Conservation (phyloP, 2,888 invertebrate species). For the Opisthograptis luteolata region DNA sequence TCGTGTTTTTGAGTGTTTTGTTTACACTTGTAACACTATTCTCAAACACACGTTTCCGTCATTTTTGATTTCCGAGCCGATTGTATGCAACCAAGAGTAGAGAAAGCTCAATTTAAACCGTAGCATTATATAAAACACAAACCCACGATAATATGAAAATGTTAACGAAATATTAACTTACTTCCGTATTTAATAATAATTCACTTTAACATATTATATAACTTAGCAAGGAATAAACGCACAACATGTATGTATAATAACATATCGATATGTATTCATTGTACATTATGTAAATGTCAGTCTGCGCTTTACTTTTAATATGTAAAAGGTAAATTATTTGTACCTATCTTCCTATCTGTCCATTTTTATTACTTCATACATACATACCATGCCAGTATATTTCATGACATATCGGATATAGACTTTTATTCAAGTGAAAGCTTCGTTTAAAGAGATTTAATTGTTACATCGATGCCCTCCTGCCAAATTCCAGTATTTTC, state of each 20-base stretch:
- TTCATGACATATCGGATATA: conserved; percentile 9
- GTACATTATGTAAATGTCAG: conserved; percentile 69
- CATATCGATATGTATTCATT: conserved; percentile 40
- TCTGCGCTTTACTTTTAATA: conserved; percentile 38
- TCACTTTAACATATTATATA: conserved; percentile 17
- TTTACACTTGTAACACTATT: too few relatives aligned
- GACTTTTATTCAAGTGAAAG: neutral
- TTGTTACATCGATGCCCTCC: conserved; percentile 49
- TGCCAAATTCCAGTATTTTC: conserved; percentile 52
- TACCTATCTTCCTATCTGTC: neutral
- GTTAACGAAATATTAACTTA: too few relatives aligned
- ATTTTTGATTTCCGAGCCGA: too few relatives aligned
- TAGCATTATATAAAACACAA: too few relatives aligned
- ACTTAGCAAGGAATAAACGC: conserved; percentile 38
- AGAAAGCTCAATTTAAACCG: too few relatives aligned
- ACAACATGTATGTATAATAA: conserved; percentile 48
- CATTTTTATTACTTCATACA: neutral
- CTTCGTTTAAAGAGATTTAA: conserved; percentile 8
- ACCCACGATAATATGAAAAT: too few relatives aligned
- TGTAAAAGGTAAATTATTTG: conserved; percentile 7
- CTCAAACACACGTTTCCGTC: too few relatives aligned
- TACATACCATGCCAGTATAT: conserved; percentile 4
- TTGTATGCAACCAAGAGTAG: too few relatives aligned
- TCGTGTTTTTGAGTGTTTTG: too few relatives aligned
- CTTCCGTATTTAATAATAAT: conserved; percentile 11